Conservation (phyloP, 2,797 vertebrate genomes). For the Chelonia mydas region DNA sequence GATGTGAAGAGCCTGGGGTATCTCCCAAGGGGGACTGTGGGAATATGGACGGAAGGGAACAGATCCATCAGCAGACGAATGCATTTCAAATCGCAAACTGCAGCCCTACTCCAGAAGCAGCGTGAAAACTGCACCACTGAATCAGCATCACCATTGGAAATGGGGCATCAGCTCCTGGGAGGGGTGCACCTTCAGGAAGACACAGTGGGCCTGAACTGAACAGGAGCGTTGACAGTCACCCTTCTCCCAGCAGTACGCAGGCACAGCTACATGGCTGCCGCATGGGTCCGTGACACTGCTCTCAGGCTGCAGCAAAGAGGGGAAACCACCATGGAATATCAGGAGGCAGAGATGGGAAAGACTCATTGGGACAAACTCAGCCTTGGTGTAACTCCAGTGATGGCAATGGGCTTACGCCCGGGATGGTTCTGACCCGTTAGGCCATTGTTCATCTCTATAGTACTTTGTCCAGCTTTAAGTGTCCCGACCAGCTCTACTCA, state of each 20-base stretch:
- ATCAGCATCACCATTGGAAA: neutral
- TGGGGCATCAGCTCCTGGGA: neutral
- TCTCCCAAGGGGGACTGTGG: neutral
- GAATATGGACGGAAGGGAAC: neutral
- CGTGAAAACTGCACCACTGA: neutral
- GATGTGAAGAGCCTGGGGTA: fast-evolving
- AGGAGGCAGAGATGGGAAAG: neutral
- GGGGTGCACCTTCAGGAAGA: neutral
- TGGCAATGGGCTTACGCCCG: neutral
- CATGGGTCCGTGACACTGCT: neutral
- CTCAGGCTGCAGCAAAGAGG: neutral
- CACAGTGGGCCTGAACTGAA: neutral
- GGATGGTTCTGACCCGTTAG: neutral
- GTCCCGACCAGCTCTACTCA: neutral
- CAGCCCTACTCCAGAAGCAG: neutral
- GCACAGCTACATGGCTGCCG: neutral
- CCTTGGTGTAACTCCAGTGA: neutral
- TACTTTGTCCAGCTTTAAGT: neutral
- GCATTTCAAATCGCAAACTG: neutral
- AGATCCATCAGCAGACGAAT: neutral
- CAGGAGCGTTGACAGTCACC: neutral
- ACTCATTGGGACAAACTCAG: neutral
- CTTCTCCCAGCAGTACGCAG: neutral
- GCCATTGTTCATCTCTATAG: neutral
- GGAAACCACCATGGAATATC: neutral